These are phyloP conservation scores for Artemia sp. DNA, from an alignment of 2,888 invertebrate species.

Conservation along the genomic window DNA sequence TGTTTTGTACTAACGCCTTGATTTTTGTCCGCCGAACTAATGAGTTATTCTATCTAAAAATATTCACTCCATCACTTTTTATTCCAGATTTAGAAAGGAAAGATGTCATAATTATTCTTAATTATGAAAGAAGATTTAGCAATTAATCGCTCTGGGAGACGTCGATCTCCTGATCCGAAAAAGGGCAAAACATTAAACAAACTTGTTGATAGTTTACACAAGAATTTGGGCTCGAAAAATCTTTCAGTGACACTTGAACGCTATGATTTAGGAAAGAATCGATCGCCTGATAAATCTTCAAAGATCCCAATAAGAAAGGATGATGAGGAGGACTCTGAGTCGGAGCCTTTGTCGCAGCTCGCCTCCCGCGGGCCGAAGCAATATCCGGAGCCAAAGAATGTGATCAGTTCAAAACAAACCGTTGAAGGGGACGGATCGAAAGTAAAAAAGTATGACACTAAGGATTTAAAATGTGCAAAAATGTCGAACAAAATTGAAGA, in stretches of 20 bases:
- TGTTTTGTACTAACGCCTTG: too few relatives aligned
- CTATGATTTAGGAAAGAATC: background rate
- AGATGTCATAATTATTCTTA: background rate
- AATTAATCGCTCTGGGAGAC: constrained; percentile 3
- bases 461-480: background rate
- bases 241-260: background rate
- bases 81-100: too few relatives aligned
- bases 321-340: constrained; percentile 5
- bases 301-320: background rate
- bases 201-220: background rate
- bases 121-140: constrained; percentile 9
- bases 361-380: background rate
- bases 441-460: background rate
- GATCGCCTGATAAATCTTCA: constrained; percentile 5
- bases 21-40: too few relatives aligned
- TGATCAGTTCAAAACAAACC: background rate
- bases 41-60: too few relatives aligned
- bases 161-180: background rate
- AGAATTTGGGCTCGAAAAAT: background rate
- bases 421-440: background rate
- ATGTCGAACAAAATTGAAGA: background rate
- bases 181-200: background rate
- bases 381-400: background rate
- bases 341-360: constrained; percentile 13
- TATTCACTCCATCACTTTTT: too few relatives aligned